phyloP scores from a whole-genome alignment of 2,113 vertebrate species.

The Sisor rabdophorus region DNA sequence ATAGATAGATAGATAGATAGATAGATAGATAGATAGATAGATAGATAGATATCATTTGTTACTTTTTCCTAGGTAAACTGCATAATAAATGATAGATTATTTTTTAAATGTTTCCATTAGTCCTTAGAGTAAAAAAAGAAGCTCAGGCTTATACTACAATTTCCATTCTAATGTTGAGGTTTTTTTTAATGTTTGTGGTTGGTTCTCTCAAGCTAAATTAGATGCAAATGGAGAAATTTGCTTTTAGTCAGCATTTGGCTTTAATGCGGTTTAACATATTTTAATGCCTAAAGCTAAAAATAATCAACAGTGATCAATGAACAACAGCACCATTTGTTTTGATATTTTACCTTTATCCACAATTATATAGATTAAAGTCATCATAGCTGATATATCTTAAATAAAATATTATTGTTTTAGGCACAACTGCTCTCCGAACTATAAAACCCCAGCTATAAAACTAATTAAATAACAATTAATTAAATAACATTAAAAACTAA shows the following conservation, averaged over 20 bases:
- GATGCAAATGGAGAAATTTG: neutral
- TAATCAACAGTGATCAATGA: neutral
- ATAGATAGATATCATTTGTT: too few relatives aligned
- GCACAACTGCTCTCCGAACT: neutral
- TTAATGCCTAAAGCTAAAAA: conserved; percentile 2
- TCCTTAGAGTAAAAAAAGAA: conserved; percentile 2
- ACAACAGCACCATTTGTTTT: neutral
- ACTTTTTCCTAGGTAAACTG: neutral
- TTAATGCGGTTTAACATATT: neutral
- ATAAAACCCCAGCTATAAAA: neutral
- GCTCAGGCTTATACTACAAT: neutral
- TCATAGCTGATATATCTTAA: neutral
- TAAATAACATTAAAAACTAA: neutral
- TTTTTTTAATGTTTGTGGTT: conserved; percentile 1
- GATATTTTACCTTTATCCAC: neutral
- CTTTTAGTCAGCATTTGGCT: conserved; percentile 14
- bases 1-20: too few relatives aligned
- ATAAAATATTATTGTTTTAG: neutral
- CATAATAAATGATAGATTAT: conserved; percentile 12
- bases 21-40: too few relatives aligned
- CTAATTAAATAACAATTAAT: too few relatives aligned
- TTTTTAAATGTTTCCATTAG: neutral
- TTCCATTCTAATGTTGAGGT: conserved; percentile 3
- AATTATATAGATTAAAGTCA: neutral
- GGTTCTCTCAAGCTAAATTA: neutral